Base-by-base conservation (phyloP, 2,888 invertebrate genomes). In the Synanthedon andrenaeformis region DNA sequence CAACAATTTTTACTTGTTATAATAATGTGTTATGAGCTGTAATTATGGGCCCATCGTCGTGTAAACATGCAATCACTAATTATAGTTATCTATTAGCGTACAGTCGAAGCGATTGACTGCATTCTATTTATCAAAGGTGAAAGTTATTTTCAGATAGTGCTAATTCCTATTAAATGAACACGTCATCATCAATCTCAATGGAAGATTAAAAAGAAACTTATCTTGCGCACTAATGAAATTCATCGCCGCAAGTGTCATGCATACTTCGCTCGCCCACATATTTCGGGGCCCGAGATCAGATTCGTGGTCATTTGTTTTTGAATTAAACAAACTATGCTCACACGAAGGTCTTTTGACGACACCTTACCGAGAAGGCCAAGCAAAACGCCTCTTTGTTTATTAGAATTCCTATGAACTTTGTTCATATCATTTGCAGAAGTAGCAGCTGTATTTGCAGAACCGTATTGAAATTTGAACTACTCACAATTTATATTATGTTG, bases 91-190 rank as follows among this genome's bases (percentile, higher is more conserved):
- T 45, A 45, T 13, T 45, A 10, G 5, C 14, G 45, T 45, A 10
- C 35, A 35, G 35, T 35, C 35, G 35, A n/a, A 45, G 14, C 45
- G 13, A 45, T n/a, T 45, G 45, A 45, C 14, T 14, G 58, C 58
- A 62, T 63, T 64, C 55, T 56, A 63, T 69, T 60, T 63, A 64
- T 69, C 66, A 60, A 60, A 54, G 63, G 69, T 64, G 72, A 72
- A 72, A 72, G 72, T 64, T 58, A 45, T 45, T 45, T 12, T 19
- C 14, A 12, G 23, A 23, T 55, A 49, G 52, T 55, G 51, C 50
- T 28, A 52, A 45, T 45, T 45, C 45, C 11, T 14, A 45, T 45
- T 45, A 45, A 13, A 45, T 45, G 45, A 45, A 14, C 45, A 45
- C 3, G 6, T 45, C 45, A 12, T 45, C 45, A 45, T 45, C 14